Base-by-base conservation (phyloP, 2,888 invertebrate species). In the Apamea crenata region DNA sequence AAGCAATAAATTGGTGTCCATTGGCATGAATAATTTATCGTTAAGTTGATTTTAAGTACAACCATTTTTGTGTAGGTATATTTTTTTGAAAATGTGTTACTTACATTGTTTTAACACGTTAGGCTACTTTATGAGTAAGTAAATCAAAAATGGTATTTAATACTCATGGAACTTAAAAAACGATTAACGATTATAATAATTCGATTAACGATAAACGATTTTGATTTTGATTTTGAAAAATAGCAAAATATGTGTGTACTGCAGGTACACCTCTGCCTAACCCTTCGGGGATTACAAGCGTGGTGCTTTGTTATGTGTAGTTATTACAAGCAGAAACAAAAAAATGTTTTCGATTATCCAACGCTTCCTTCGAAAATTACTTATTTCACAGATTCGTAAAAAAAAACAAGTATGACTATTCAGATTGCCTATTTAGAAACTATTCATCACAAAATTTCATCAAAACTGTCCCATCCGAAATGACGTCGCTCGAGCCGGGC, bases 381-480 rank as follows among this genome's bases (percentile, higher is more conserved):
- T 59, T 44, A 40, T 40, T 77, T 50, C 1, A 53, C 5, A 53
- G 1, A 12, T 18, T 29, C 5, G 12, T 7, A 36, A 18, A 18
- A 0, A 63, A 32, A 59, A 44, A 18, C 8, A 25, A 29, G 12
- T 32, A 47, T 21, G 16, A 44, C n/a, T n/a, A n/a, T 56, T 78
- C 16, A n/a, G 5, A 36, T 18, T 66, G 14, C 21, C 25, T 12
- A 65, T 47, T 36, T 18, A 1, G 7, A 71, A 70, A 83, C 74
- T 65, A 74, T 83, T 68, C 53, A 75, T 82, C 74, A 86, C 63
- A 40, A 50, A 82, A 74, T 86, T 77, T 79, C 77, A 84, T 85
- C 77, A 84, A 80, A 79, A 65, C 74, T 63, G 61, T 2, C 29
- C 65, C 65, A 69, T 74, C 71, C 47, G 36, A 79, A 75, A 77